Evolutionary conservation across 2,888 invertebrate genomes (phyloP).

Genomic region (Steinernema scapterisci): DNA sequence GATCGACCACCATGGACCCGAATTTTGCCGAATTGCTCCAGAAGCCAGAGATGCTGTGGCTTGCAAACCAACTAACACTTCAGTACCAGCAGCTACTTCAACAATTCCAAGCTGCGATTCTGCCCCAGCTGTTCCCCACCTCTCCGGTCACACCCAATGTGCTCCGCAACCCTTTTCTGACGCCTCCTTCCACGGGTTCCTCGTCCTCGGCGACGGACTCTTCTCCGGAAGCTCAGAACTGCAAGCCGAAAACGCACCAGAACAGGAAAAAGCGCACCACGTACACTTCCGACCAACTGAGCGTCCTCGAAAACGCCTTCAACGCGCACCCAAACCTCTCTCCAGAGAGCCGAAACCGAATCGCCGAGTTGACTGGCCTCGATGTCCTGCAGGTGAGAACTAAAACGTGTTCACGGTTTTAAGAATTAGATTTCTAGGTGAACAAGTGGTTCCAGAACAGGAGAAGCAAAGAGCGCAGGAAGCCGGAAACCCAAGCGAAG

Average conservation of each 20-base stretch:
- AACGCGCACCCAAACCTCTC: background rate
- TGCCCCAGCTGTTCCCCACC: background rate
- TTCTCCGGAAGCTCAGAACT: no score
- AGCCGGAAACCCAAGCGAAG: background rate
- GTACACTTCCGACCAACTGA: background rate
- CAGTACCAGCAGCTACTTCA: no score
- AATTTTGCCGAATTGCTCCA: no score
- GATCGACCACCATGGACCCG: background rate
- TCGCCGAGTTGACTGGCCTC: background rate
- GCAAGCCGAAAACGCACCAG: background rate
- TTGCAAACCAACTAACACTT: background rate
- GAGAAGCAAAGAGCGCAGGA: background rate
- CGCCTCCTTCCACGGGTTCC: background rate
- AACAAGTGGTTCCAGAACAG: constrained; percentile 17
- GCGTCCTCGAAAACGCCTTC: background rate
- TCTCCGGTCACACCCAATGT: background rate
- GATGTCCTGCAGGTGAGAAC: background rate
- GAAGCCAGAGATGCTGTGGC: no score
- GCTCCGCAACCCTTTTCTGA: background rate
- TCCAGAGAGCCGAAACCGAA: background rate
- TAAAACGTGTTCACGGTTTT: no score
- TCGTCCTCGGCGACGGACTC: background rate
- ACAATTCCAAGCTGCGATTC: no score
- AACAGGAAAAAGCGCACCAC: background rate
- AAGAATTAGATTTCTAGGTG: no score